Evolutionary conservation across 2,888 invertebrate genomes (phyloP).

Genomic region (Oligia latruncula): DNA sequence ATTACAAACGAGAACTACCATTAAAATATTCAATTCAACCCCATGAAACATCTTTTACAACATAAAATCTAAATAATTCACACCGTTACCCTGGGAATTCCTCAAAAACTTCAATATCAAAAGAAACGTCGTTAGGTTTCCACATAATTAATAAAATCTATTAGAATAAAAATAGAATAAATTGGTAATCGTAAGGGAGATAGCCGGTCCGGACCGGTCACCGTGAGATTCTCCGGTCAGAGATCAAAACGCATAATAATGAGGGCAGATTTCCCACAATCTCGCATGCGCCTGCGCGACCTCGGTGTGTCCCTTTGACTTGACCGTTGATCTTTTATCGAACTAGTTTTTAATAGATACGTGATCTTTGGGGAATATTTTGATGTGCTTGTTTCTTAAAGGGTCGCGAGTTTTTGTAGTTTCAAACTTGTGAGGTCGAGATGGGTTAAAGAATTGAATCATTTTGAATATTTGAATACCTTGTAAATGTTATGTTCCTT

Average conservation of each 20-base stretch:
- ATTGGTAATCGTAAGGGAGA: conserved; percentile 76
- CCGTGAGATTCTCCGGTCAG: conserved; percentile 81
- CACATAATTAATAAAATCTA: conserved; percentile 73
- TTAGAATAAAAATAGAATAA: conserved; percentile 80
- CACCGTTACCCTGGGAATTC: conserved; percentile 70
- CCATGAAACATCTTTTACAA: conserved; percentile 48
- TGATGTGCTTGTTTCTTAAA: conserved; percentile 28
- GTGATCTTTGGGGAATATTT: conserved; percentile 43
- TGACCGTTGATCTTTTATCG: conserved; percentile 85
- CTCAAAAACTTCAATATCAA: conserved; percentile 62
- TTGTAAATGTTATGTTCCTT: neutral
- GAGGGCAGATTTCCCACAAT: conserved; percentile 79
- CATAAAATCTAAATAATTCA: conserved; percentile 50
- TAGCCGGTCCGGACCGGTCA: conserved; percentile 79
- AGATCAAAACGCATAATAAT: conserved; percentile 75
- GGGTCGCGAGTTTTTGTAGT: conserved; percentile 22
- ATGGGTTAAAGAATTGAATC: neutral
- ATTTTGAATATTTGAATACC: neutral
- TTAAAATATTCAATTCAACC: conserved; percentile 42
- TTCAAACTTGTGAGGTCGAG: conserved; percentile 12
- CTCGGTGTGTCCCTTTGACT: conserved; percentile 75
- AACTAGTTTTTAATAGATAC: conserved; percentile 65
- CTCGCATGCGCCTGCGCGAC: conserved; percentile 76
- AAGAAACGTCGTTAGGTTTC: conserved; percentile 73
- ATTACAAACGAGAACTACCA: conserved; percentile 31